A percentile compares a stretch with the other conserved stretches of the same genome.
These are phyloP conservation scores for Drosophila punjabiensis DNA, from an alignment of 1,140 invertebrate genomes.

Conservation along the genomic window DNA sequence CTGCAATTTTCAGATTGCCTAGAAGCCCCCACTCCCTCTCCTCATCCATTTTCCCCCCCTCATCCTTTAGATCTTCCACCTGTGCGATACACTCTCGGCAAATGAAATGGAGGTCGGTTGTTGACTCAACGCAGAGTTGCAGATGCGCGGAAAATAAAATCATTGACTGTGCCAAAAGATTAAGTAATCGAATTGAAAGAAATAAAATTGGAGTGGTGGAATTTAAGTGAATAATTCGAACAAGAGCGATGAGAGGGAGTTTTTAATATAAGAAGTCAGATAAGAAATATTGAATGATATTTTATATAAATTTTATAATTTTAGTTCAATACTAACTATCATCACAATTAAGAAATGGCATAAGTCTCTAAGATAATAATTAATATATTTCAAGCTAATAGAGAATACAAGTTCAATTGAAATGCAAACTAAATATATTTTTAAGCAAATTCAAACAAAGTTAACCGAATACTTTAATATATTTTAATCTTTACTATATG, in stretches of 20 bases:
- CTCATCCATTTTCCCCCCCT: neutral
- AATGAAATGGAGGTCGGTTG: constrained; percentile 68
- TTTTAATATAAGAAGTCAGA: neutral
- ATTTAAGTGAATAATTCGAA: neutral
- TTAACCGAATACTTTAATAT: no score
- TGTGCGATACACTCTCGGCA: constrained; percentile 39
- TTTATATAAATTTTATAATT: no score
- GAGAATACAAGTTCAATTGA: no score
- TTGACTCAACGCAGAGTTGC: constrained; percentile 47
- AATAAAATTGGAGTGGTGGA: neutral
- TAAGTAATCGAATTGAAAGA: constrained; percentile 19
- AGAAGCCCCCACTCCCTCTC: neutral
- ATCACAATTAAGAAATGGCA: no score
- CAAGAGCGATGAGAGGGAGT: neutral
- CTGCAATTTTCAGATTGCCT: constrained; percentile 60
- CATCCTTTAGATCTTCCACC: constrained; percentile 10
- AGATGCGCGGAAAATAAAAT: constrained; percentile 42
- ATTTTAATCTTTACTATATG: no score
- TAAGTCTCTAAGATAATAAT: neutral
- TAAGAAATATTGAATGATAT: neutral
- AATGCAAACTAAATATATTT: no score
- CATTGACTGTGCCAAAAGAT: constrained; percentile 8
- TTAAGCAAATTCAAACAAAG: no score
- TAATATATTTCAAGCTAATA: neutral
- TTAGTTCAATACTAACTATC: no score